Evolutionary conservation across 2,888 invertebrate genomes (phyloP).

Genomic region (Coleophora deauratella): DNA sequence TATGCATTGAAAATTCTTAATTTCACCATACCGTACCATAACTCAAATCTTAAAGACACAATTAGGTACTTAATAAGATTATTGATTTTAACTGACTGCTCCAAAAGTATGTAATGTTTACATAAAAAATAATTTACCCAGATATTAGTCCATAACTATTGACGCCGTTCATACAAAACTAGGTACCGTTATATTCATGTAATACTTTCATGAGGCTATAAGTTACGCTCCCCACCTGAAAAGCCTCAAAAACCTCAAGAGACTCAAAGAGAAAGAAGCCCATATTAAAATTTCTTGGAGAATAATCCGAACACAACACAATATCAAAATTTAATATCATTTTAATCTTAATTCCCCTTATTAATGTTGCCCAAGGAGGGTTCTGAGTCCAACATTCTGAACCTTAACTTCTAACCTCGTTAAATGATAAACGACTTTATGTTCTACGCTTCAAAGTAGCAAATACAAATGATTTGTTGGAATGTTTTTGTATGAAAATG

Average conservation of each 20-base stretch:
- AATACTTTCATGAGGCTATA: too few relatives aligned
- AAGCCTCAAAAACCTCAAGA: constrained; percentile 7
- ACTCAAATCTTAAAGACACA: too few relatives aligned
- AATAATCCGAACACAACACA: constrained; percentile 71
- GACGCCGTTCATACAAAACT: too few relatives aligned
- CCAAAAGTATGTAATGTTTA: too few relatives aligned
- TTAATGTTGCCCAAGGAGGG: constrained; percentile 65
- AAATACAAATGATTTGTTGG: background rate
- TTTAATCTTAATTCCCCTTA: constrained; percentile 73
- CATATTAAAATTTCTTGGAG: constrained; percentile 64
- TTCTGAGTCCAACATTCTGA: constrained; percentile 34
- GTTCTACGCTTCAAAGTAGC: fast-evolving
- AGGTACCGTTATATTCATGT: too few relatives aligned
- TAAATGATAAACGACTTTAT: constrained; percentile 21
- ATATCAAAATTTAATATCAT: constrained; percentile 74
- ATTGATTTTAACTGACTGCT: too few relatives aligned
- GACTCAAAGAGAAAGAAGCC: constrained; percentile 50
- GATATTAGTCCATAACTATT: too few relatives aligned
- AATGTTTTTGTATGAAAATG: constrained; percentile 23
- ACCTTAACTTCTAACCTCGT: constrained; percentile 19
- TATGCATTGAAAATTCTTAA: too few relatives aligned
- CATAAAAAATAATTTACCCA: too few relatives aligned
- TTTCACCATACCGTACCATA: too few relatives aligned
- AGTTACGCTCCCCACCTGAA: too few relatives aligned
- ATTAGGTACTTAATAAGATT: too few relatives aligned